Conservation (phyloP, 1,140 invertebrate genomes). For the Listronotus bonariensis region DNA sequence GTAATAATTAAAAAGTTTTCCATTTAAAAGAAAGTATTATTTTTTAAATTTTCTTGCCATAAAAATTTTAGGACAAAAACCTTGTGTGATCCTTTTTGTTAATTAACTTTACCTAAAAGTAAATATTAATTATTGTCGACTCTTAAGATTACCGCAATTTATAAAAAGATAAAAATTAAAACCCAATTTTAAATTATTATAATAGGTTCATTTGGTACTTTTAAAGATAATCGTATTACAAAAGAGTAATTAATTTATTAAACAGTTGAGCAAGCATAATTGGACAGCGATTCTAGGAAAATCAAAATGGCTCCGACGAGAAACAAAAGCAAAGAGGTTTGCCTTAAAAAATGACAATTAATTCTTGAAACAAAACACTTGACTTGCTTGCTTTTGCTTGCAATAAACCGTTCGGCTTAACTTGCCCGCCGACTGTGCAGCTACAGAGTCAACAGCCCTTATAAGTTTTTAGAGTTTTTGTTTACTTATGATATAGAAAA, state of each 20-base stretch:
- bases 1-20: no score
- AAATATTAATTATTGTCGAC: no score
- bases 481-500: no score
- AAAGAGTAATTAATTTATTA: constrained; percentile 60
- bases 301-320: constrained; percentile 52
- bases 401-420: constrained; percentile 22
- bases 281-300: constrained; percentile 52
- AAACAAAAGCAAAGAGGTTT: constrained; percentile 47
- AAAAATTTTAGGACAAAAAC: no score
- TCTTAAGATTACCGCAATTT: no score
- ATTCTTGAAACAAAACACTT: constrained; percentile 52
- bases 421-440: constrained; percentile 19
- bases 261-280: constrained; percentile 48
- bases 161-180: constrained; percentile 21
- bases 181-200: constrained; percentile 10
- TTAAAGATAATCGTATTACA: constrained; percentile 51
- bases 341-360: constrained; percentile 51
- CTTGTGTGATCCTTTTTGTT: no score
- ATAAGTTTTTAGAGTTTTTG: no score
- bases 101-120: no score
- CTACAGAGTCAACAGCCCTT: no score
- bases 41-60: no score
- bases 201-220: constrained; percentile 14
- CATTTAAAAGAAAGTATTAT: no score
- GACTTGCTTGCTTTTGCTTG: constrained; percentile 38